Evolutionary conservation across 2,888 invertebrate species (phyloP).

Genomic region (Pyrrhopygopsis socrates): DNA sequence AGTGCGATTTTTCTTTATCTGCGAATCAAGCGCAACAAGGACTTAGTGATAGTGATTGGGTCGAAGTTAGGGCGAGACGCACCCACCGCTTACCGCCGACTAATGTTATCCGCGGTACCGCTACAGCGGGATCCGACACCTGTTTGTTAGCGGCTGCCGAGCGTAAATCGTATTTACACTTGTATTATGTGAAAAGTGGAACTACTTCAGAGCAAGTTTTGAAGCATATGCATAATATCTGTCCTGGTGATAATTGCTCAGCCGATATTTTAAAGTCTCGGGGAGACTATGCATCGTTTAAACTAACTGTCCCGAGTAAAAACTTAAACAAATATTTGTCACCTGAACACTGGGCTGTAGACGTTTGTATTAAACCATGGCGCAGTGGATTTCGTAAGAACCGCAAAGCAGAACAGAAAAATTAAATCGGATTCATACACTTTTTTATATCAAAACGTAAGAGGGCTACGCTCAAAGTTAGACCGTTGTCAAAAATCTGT

Average conservation of each 20-base stretch:
- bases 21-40: background rate
- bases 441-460: constrained; percentile 11
- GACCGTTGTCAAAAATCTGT: background rate
- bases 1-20: too few species aligned
- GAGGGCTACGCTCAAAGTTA: constrained; percentile 15
- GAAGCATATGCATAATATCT: background rate
- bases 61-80: background rate
- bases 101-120: constrained; percentile 20
- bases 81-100: background rate
- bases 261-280: constrained; percentile 14
- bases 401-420: background rate
- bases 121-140: constrained; percentile 1
- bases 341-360: constrained; percentile 19
- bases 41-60: background rate
- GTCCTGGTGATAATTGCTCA: constrained; percentile 9
- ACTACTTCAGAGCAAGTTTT: constrained; percentile 23
- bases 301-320: background rate
- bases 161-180: constrained; percentile 11
- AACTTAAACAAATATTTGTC: background rate
- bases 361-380: constrained; percentile 40
- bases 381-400: constrained; percentile 32
- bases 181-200: constrained; percentile 28
- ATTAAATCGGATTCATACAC: background rate
- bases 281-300: constrained; percentile 31
- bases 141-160: constrained; percentile 19